A percentile compares a stretch with the other conserved stretches of the same genome.
These are phyloP conservation scores for Torymus auratus DNA, from an alignment of 2,888 invertebrate species.

Conservation along the genomic window DNA sequence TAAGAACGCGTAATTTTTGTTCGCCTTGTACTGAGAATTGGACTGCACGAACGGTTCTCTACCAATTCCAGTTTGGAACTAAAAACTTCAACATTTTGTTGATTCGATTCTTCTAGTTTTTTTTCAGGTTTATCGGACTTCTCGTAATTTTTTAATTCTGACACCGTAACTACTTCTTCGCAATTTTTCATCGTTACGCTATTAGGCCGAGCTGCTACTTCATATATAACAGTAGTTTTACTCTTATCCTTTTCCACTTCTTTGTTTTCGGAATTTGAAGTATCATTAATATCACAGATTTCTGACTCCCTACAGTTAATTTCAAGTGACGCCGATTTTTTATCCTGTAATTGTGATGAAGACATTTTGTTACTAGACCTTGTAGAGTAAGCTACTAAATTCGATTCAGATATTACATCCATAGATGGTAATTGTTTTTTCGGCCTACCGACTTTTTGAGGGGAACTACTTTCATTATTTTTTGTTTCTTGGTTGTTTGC, in stretches of 20 bases:
- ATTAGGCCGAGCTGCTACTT: conserved; percentile 20
- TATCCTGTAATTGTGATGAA: conserved; percentile 18
- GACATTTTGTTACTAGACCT: conserved; percentile 49
- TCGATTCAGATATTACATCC: conserved; percentile 1
- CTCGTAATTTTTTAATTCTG: neutral
- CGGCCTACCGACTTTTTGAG: conserved; percentile 39
- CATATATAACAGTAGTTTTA: conserved; percentile 1
- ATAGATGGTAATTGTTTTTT: conserved; percentile 30
- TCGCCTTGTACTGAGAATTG: conserved; percentile 38
- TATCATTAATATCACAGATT: conserved; percentile 62
- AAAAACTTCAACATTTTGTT: neutral
- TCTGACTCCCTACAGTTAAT: conserved; percentile 58
- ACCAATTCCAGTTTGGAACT: conserved; percentile 4
- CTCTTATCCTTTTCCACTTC: neutral
- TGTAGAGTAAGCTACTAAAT: conserved; percentile 35
- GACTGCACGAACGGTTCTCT: conserved; percentile 39
- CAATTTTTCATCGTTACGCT: conserved; percentile 5
- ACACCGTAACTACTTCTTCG: conserved; percentile 4
- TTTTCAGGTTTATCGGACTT: neutral
- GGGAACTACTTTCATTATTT: conserved; percentile 14
- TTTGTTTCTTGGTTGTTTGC: neutral
- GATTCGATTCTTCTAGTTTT: neutral
- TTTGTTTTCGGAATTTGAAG: conserved; percentile 44
- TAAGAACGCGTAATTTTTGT: conserved; percentile 44
- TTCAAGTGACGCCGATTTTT: conserved; percentile 35